Percentiles rank a stretch among this genome's conserved stretches.
Conservation (phyloP, 2,888 invertebrate species). For the Drosophila atripex region DNA sequence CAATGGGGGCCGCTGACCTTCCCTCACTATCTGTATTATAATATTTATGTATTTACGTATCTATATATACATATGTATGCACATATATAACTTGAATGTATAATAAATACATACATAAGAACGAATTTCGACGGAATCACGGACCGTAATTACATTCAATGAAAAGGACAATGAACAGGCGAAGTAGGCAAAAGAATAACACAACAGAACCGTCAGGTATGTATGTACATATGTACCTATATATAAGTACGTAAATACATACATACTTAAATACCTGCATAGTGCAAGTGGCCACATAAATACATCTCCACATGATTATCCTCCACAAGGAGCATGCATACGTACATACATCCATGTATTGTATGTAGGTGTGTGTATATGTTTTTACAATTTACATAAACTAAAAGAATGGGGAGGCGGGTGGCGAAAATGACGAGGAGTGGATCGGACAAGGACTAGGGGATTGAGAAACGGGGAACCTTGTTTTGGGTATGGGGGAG, state of each 20-base stretch:
- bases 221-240: not conserved
- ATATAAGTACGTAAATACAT: not conserved
- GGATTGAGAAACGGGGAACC: not conserved
- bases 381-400: constrained; percentile 15
- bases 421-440: not conserved
- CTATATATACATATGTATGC: not conserved
- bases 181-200: not conserved
- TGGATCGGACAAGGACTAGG: not conserved
- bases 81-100: not conserved
- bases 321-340: too few relatives aligned
- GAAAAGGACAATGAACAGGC: constrained; percentile 1
- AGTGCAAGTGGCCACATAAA: not conserved
- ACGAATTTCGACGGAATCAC: not conserved
- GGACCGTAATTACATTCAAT: constrained; percentile 1
- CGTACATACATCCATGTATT: not conserved
- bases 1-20: constrained; percentile 1
- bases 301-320: not conserved
- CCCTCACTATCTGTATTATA: not conserved
- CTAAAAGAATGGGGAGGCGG: not conserved
- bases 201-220: not conserved
- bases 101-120: not conserved
- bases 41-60: not conserved
- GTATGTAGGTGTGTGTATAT: not conserved
- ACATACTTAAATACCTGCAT: not conserved
- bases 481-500: not conserved